Evolutionary conservation across 2,888 invertebrate genomes (phyloP), one percentile per base, ranked within the genome.

Genomic region (Phengaris arion): DNA sequence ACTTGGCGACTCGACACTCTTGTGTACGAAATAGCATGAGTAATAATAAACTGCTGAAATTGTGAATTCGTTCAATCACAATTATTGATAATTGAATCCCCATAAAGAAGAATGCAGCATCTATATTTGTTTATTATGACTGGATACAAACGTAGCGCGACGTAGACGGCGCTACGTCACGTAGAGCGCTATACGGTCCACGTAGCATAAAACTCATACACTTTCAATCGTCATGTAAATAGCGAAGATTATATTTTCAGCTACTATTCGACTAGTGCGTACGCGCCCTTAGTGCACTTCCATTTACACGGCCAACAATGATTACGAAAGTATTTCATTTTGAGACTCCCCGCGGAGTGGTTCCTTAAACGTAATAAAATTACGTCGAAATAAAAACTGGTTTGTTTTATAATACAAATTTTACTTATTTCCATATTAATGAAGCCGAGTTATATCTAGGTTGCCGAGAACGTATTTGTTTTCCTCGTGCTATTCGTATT

Each of bases 251-350:
- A 35, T 35, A 2, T 0, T 35, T 35, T 35, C 0, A 35, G 35
- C 12, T 13, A 12, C 12, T 5, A 13, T 35, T 64, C 45, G 64
- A 6, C 10, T 35, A 64, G 64, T 64, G 64, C 6, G 64, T 64
- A 64, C 35, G 45, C 10, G 0, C 7, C 64, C 64, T 64, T 64
- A 80, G 76, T 80, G 80, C 79, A 81, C 79, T 81, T 79, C 78
- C 80, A 82, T 81, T 81, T 77, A 68, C 75, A 77, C 78, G 76
- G 74, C 77, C 78, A 81, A 81, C 80, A 79, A 78, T 79, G 78
- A 80, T 80, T 79, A 80, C 77, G 77, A 78, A 81, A 82, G 81
- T 81, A 81, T 82, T 82, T 81, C 79, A 82, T 83, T 80, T 80
- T 64, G 79, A 79, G 77, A 77, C 76, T 77, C 75, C 77, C 74